Conservation (phyloP, 2,888 invertebrate species). For the Cephus spinipes region DNA sequence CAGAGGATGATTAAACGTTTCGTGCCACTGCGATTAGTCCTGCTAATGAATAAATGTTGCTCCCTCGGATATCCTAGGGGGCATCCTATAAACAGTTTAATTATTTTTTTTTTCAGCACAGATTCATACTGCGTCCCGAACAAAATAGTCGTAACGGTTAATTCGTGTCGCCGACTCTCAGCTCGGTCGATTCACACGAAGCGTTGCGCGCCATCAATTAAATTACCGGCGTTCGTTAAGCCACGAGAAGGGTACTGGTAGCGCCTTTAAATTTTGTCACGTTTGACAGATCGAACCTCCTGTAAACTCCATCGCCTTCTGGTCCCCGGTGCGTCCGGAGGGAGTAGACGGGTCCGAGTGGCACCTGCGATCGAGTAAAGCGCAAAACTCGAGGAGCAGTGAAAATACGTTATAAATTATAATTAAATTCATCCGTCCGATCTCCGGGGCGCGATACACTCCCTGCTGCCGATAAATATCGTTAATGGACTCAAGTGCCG, state of each 20-base stretch:
- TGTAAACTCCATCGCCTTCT: background rate
- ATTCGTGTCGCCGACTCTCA: background rate
- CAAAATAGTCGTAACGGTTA: constrained; percentile 3
- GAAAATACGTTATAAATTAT: background rate
- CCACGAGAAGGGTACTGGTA: background rate
- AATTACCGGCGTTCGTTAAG: background rate
- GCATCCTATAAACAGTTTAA: background rate
- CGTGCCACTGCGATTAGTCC: background rate
- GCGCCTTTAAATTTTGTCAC: background rate
- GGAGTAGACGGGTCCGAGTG: background rate
- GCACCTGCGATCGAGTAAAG: background rate
- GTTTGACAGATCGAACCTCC: background rate
- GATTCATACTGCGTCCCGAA: background rate
- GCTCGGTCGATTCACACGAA: background rate
- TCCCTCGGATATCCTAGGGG: background rate
- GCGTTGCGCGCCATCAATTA: constrained; percentile 5
- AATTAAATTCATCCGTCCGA: background rate
- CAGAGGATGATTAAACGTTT: background rate
- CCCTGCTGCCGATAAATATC: background rate
- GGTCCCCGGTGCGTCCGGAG: background rate
- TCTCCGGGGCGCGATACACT: background rate
- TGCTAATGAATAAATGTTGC: background rate
- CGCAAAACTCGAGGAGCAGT: background rate
- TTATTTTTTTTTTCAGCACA: background rate
- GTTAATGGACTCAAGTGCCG: background rate